Conservation (phyloP, 1,140 invertebrate species). For the Lasioglossum albipes region DNA sequence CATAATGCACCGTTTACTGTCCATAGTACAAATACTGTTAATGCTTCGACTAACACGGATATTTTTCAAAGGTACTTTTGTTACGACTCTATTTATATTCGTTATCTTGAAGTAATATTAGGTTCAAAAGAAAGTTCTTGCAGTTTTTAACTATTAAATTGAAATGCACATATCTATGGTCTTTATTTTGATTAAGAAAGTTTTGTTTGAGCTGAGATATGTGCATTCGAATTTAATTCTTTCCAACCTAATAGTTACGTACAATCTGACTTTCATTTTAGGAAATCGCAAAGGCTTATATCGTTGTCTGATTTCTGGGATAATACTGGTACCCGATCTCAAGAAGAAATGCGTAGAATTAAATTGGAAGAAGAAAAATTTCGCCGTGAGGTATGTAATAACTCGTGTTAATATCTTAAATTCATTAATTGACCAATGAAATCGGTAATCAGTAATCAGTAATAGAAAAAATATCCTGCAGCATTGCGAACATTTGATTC, state of each 20-base stretch:
- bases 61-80: slow-evolving; percentile 59
- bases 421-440: slow-evolving; percentile 19
- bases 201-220: no score
- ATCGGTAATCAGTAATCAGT: not conserved
- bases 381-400: slow-evolving; percentile 83
- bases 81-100: no score
- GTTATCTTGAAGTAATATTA: not conserved
- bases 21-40: slow-evolving; percentile 17
- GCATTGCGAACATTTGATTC: slow-evolving; percentile 89
- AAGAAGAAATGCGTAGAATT: slow-evolving; percentile 77
- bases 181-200: no score
- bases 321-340: slow-evolving; percentile 70
- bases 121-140: no score
- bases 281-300: slow-evolving; percentile 72
- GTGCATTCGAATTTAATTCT: no score
- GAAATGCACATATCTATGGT: no score
- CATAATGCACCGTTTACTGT: slow-evolving; percentile 2
- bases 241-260: no score
- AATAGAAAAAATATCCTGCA: slow-evolving; percentile 69
- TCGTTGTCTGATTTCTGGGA: slow-evolving; percentile 82
- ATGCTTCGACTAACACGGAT: slow-evolving; percentile 60
- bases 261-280: slow-evolving; percentile 44
- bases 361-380: slow-evolving; percentile 88
- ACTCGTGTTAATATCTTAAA: slow-evolving; percentile 7
- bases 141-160: no score